Conservation (phyloP, 2,113 vertebrate species). For the Passer montanus region DNA sequence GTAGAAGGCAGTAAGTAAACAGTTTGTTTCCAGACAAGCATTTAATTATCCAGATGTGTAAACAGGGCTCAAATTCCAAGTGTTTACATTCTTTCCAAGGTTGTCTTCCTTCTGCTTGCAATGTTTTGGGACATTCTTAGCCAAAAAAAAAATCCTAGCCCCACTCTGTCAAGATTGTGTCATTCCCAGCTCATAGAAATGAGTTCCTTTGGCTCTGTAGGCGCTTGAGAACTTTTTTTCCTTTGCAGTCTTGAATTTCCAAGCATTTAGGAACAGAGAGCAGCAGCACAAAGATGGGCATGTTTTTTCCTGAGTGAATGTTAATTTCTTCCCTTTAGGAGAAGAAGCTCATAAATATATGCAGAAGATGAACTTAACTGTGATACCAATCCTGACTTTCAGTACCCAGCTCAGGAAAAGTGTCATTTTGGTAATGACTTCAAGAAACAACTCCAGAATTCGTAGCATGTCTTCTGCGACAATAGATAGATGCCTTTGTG, state of each 20-base stretch:
- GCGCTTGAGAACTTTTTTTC: neutral
- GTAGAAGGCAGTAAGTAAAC: neutral
- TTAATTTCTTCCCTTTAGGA: neutral
- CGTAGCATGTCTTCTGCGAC: neutral
- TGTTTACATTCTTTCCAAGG: neutral
- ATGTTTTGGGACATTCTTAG: neutral
- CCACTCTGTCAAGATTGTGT: neutral
- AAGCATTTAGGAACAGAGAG: neutral
- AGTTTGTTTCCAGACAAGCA: neutral
- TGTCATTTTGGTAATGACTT: neutral
- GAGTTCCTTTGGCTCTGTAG: neutral
- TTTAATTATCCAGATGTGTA: neutral
- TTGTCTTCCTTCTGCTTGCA: neutral
- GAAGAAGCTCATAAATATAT: neutral
- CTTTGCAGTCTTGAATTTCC: neutral
- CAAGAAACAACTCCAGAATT: neutral
- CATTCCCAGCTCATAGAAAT: neutral
- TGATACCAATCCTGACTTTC: neutral
- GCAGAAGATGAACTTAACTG: neutral
- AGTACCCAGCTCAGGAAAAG: neutral
- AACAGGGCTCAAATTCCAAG: neutral
- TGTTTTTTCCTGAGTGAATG: neutral
- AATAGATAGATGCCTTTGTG: neutral
- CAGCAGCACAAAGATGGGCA: neutral
- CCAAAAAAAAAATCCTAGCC: neutral